A percentile compares a stretch with the other conserved stretches of the same genome.
Conservation (phyloP, 2,888 invertebrate genomes). For the Candidula unifasciata region DNA sequence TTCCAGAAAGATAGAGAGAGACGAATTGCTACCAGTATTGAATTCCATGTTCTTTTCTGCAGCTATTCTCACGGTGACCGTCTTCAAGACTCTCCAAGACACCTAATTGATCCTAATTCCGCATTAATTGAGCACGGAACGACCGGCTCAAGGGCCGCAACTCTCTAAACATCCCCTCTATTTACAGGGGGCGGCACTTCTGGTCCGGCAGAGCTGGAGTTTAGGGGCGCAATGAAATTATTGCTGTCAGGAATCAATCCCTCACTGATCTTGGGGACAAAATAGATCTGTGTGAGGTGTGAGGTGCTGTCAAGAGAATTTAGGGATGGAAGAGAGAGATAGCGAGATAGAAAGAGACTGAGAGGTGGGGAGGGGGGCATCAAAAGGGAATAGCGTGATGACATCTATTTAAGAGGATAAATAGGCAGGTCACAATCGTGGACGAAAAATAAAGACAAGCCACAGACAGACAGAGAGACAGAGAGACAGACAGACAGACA, state of each 20-base stretch:
- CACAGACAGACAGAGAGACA: too few relatives aligned
- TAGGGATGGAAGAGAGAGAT: too few relatives aligned
- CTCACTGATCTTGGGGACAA: background rate
- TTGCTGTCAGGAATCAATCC: slow-evolving; percentile 34
- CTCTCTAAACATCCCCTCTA: slow-evolving; percentile 46
- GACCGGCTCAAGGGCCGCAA: slow-evolving; percentile 42
- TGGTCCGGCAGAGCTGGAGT: slow-evolving; percentile 13
- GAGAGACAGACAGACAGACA: background rate
- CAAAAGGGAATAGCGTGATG: too few relatives aligned
- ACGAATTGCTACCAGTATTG: background rate
- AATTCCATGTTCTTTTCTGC: slow-evolving; percentile 14
- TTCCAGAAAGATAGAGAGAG: slow-evolving; percentile 21
- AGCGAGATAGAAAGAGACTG: too few relatives aligned
- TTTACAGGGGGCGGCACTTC: slow-evolving; percentile 40
- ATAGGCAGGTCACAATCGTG: too few relatives aligned
- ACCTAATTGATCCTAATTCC: slow-evolving; percentile 45
- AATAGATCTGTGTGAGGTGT: slow-evolving; percentile 16
- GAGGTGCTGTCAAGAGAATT: too few relatives aligned
- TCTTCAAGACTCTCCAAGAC: slow-evolving; percentile 26
- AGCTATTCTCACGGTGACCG: slow-evolving; percentile 24
- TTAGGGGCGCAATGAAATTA: slow-evolving; percentile 46
- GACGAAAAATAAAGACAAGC: too few relatives aligned
- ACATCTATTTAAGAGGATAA: background rate
- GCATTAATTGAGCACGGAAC: slow-evolving; percentile 44
- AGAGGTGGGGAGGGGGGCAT: too few relatives aligned